Evolutionary conservation across 2,113 vertebrate genomes (phyloP).

Genomic region (Tachycineta bicolor): DNA sequence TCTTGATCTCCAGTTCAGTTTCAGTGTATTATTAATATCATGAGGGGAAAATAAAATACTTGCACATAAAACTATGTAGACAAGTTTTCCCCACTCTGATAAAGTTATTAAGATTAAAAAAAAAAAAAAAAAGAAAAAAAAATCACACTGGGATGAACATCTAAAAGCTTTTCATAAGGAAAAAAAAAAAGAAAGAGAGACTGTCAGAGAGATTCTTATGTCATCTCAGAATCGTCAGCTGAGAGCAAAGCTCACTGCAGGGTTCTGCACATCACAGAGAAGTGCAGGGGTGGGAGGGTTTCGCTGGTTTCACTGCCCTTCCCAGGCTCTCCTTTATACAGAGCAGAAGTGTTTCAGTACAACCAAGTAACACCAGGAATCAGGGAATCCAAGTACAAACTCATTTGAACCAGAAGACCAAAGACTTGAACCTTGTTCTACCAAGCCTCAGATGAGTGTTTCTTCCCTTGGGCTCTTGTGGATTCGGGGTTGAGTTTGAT

Average conservation of each 20-base stretch:
- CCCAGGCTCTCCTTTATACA: not conserved
- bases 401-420: slow-evolving; percentile 14
- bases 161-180: not conserved
- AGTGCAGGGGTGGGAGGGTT: accelerated
- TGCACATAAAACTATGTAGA: not conserved
- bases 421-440: slow-evolving; percentile 9
- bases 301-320: not conserved
- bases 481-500: not conserved
- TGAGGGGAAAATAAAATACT: not conserved
- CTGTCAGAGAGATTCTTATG: not conserved
- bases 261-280: not conserved
- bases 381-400: not conserved
- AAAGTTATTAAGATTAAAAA: not conserved
- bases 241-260: slow-evolving; percentile 2
- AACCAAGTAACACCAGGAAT: not conserved
- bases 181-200: not conserved
- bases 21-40: not conserved
- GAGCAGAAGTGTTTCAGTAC: not conserved
- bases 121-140: not conserved
- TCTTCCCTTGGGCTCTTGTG: not conserved
- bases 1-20: not conserved
- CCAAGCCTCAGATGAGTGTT: not conserved
- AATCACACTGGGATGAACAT: not conserved
- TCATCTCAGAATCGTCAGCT: not conserved
- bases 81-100: not conserved